Conservation (phyloP, 2,113 vertebrate species). For the Hyperopisus bebe region DNA sequence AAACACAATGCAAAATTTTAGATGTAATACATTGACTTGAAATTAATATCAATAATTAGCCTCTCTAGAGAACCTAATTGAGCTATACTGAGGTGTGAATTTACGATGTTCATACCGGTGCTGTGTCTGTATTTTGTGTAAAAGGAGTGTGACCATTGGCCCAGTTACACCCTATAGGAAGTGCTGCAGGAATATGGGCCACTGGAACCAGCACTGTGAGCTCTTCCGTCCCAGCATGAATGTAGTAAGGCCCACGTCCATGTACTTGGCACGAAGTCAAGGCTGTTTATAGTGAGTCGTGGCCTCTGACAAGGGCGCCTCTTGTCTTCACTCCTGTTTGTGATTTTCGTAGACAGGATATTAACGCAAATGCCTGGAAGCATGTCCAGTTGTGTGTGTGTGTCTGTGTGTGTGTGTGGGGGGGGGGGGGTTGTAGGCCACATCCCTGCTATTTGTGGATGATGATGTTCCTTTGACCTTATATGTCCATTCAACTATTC, state of each 20-base stretch:
- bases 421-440: not conserved
- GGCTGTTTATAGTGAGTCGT: not conserved
- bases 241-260: not conserved
- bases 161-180: not conserved
- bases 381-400: not conserved
- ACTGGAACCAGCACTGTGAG: not conserved
- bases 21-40: not conserved
- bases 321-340: not conserved
- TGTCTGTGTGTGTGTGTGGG: too few relatives aligned
- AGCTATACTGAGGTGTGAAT: not conserved
- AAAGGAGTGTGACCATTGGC: not conserved
- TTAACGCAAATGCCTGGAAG: not conserved
- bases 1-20: not conserved
- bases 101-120: not conserved
- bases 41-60: not conserved
- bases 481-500: not conserved
- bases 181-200: not conserved
- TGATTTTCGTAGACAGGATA: not conserved
- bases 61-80: not conserved
- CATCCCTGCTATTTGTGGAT: not conserved
- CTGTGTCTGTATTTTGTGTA: not conserved
- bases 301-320: not conserved
- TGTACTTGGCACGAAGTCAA: not conserved
- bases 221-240: not conserved
- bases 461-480: not conserved